A percentile compares a stretch with the other conserved stretches of the same genome.
Evolutionary conservation across 1,140 invertebrate genomes (phyloP).

Genomic region (Drosophila subobscura): DNA sequence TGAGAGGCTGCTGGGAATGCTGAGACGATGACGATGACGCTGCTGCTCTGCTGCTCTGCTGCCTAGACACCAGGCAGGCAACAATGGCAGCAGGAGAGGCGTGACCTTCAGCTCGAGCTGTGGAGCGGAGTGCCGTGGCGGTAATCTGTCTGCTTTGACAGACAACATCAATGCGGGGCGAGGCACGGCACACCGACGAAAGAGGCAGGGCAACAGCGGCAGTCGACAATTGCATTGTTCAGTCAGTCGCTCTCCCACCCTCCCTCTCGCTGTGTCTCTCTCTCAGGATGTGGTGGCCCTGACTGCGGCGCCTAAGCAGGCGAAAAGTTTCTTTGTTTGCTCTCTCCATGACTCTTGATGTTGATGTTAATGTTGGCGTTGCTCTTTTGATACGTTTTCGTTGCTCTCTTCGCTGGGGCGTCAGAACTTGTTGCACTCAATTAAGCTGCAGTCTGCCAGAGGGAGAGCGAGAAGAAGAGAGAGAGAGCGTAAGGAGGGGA

Average conservation of each 20-base stretch:
- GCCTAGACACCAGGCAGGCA: slow-evolving; percentile 11
- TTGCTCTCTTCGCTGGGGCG: slow-evolving; percentile 3
- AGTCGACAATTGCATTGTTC: slow-evolving; percentile 54
- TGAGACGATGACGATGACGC: slow-evolving; percentile 28
- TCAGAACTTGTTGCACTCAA: slow-evolving; percentile 53
- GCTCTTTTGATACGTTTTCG: slow-evolving; percentile 43
- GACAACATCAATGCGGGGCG: slow-evolving; percentile 33
- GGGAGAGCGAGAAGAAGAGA: too few relatives aligned
- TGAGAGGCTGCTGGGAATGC: slow-evolving; percentile 31
- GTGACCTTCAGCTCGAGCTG: slow-evolving; percentile 36
- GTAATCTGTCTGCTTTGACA: slow-evolving; percentile 69
- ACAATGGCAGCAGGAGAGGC: slow-evolving; percentile 32
- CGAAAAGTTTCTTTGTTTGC: slow-evolving; percentile 22
- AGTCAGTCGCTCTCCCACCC: slow-evolving; percentile 10
- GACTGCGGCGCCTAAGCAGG: slow-evolving; percentile 37
- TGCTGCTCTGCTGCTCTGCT: too few relatives aligned
- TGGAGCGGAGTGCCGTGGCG: slow-evolving; percentile 5
- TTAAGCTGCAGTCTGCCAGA: slow-evolving; percentile 25
- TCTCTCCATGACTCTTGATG: too few relatives aligned
- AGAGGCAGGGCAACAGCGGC: slow-evolving; percentile 25
- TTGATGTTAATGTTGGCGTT: background rate
- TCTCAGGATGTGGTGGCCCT: slow-evolving; percentile 34
- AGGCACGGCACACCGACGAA: background rate
- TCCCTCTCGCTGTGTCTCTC: background rate
- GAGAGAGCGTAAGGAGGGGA: too few relatives aligned